These are phyloP conservation scores for Acrobasis suavella DNA, from an alignment of 2,888 invertebrate genomes.

Conservation along the genomic window DNA sequence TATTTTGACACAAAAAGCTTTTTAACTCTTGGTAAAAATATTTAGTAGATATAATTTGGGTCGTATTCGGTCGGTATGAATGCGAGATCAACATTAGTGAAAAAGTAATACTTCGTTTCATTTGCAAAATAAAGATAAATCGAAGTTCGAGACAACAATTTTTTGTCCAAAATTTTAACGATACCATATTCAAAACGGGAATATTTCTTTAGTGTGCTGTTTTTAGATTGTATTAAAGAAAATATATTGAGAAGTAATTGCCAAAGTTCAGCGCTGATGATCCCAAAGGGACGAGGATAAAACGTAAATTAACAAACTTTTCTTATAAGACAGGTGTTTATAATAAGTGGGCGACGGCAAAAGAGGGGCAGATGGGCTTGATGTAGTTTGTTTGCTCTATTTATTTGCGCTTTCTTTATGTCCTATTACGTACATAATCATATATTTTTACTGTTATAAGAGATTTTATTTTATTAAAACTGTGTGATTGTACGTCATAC, in stretches of 20 bases:
- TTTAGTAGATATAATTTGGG: too few relatives aligned
- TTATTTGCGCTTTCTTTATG: neutral
- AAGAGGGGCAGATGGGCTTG: neutral
- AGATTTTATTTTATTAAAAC: too few relatives aligned
- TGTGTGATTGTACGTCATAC: too few relatives aligned
- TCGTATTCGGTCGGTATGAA: too few relatives aligned
- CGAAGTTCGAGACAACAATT: neutral
- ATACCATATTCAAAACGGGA: neutral
- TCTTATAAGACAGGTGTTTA: constrained; percentile 37
- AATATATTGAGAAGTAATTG: constrained; percentile 30
- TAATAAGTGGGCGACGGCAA: constrained; percentile 17
- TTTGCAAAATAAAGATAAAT: constrained; percentile 1
- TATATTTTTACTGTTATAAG: too few relatives aligned
- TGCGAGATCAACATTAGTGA: neutral
- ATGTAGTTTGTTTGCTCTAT: constrained; percentile 1
- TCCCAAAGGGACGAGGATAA: constrained; percentile 26
- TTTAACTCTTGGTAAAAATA: too few relatives aligned
- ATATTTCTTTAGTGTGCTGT: neutral
- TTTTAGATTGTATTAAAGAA: neutral
- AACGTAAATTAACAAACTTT: constrained; percentile 53
- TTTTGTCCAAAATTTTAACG: neutral
- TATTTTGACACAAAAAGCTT: too few relatives aligned
- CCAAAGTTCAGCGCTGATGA: constrained; percentile 27
- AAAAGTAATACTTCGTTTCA: constrained; percentile 5
- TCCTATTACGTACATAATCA: too few relatives aligned